Base-by-base conservation (phyloP, 2,888 invertebrate genomes). In the Hedychridium roseum region DNA sequence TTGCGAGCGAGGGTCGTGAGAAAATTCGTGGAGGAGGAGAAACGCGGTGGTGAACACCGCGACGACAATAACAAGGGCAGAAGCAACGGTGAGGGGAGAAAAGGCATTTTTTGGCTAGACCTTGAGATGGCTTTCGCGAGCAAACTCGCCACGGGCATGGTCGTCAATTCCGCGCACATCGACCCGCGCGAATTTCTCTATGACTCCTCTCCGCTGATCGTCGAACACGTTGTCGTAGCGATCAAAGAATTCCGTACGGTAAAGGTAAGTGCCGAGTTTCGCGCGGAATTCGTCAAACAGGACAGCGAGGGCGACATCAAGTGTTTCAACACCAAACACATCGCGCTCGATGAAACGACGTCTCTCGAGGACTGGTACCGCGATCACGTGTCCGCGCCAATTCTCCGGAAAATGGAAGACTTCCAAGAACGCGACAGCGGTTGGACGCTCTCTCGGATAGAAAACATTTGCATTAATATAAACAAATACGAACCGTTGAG, bases 391-490 rank as follows among this genome's bases (percentile, higher is more conserved):
- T 54, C 18, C n/a, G n/a, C n/a, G n/a, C n/a, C n/a, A n/a, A n/a
- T n/a, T n/a, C 23, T 53, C 12, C 41, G 27, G 3, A 17, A 56
- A 14, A 15, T 62, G 11, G 60, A 64, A 45, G 64, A 67, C 38
- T 71, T 66, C 45, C 56, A 65, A 42, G 57, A 68, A 17, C 48
- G 54, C n/a, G 58, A 63, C 16, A 59, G 56, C 27, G 66, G 66
- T 3, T 68, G 66, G 66, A 34, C 61, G 0, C 40, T 70, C 32
- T 21, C 31, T 28, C 17, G 23, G 0, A 52, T 55, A 5, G 9
- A 39, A 0, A 43, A 43, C 27, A 28, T 71, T 31, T 21, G 46
- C 20, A n/a, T 23, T 9, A 23, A 23, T 23, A 23, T 23, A 6
- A 23, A 23, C 9, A 9, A 5, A 6, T 23, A 23, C 23, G 9